Base-by-base conservation (phyloP, 2,797 vertebrate species). In the Tragelaphus oryx region DNA sequence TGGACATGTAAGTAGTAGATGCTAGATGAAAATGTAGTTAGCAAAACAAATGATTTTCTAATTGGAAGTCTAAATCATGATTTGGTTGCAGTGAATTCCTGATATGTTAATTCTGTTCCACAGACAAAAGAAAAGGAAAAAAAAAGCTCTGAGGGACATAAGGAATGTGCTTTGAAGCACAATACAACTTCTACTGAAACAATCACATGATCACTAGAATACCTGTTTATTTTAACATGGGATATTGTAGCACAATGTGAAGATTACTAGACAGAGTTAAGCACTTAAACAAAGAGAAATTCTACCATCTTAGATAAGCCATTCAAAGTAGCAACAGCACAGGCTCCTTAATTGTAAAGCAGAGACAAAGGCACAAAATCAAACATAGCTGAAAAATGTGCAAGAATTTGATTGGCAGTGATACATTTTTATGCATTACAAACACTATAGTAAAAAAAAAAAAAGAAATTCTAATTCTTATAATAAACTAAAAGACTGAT, bases 11-110 rank as follows among this genome's bases (percentile, higher is more conserved):
- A 44, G 79, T 41, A 87, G 89, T 71, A 76, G 65, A 79, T n/a
- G 22, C 18, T 20, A 48, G 44, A 18, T 54, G 50, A 87, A 87
- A 95, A 95, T 4, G 84, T n/a, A 88, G 30, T 14, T 50, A 20
- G 60, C 46, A 90, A 91, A 92, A 90, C 22, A 8, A 76, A 71
- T 74, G 55, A 60, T 71, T 89, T 95, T 88, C 57, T 83, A 90
- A 75, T 26, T 86, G 57, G 74, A 92, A 90, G 13, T 28, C 33
- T 88, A 88, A 91, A 65, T 60, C 28, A 71, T 89, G 44, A 93
- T 62, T 93, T 5, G 41, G 17, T 78, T 55, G 12, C 41, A 28
- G 17, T 87, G 18, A 94, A 93, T 82, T 57, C 10, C 6, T 28
- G 41, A 85, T 18, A 37, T 50, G 26, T 44, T 84, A 87, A 89